Percentiles rank a stretch among this genome's conserved stretches.
phyloP scores from a whole-genome alignment of 2,888 invertebrate species.

The Chironomus tentans region DNA sequence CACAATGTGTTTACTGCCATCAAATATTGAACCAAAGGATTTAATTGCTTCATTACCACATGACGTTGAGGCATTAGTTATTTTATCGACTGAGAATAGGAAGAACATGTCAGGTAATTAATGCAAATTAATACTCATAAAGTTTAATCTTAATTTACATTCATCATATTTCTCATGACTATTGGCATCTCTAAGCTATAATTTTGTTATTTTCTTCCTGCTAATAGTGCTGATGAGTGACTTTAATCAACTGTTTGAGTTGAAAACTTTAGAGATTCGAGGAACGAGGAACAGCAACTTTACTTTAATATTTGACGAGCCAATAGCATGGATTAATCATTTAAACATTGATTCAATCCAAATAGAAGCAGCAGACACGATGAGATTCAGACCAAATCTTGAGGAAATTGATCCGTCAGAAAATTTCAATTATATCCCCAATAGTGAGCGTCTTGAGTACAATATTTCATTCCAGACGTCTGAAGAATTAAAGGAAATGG shows the following conservation, averaged over 20 bases:
- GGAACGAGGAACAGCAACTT: slow-evolving; percentile 44
- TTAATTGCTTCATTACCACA: slow-evolving; percentile 43
- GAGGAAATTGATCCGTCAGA: slow-evolving; percentile 38
- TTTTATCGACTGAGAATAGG: slow-evolving; percentile 46
- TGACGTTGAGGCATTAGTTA: slow-evolving; percentile 47
- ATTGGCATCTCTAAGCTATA: not conserved
- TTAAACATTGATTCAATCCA: slow-evolving; percentile 47
- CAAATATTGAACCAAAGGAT: slow-evolving; percentile 40
- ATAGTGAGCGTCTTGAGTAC: slow-evolving; percentile 34
- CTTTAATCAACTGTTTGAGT: slow-evolving; percentile 38
- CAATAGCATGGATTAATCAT: slow-evolving; percentile 43
- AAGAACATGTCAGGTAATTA: slow-evolving; percentile 36
- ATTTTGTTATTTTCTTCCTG: slow-evolving; percentile 9
- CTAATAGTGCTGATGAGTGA: slow-evolving; percentile 37
- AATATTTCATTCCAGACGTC: slow-evolving; percentile 33
- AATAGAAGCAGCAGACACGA: slow-evolving; percentile 41
- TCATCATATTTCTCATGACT: not conserved
- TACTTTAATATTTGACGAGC: slow-evolving; percentile 44
- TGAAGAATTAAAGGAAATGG: slow-evolving; percentile 40
- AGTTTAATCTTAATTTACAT: not conserved
- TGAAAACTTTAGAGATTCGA: slow-evolving; percentile 52
- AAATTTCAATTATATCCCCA: slow-evolving; percentile 39
- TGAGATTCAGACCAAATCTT: slow-evolving; percentile 34
- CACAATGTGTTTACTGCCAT: slow-evolving; percentile 48
- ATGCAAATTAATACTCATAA: too few relatives aligned